Conservation (phyloP, 2,888 invertebrate genomes). For the Cotesia congregata region DNA sequence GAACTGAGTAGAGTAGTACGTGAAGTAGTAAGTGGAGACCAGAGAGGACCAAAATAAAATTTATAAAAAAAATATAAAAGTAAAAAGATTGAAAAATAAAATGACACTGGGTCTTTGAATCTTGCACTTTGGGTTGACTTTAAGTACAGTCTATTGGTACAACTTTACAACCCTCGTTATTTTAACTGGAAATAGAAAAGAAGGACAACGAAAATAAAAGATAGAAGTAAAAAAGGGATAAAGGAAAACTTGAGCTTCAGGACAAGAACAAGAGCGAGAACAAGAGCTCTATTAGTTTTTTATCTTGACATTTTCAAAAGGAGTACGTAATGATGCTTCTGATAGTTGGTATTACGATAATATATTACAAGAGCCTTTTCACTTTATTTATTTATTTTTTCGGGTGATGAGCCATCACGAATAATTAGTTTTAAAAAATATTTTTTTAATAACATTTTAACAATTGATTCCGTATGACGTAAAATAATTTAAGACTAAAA, state of each 20-base stretch:
- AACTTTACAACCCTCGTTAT: slow-evolving; percentile 16
- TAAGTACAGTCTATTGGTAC: slow-evolving; percentile 4
- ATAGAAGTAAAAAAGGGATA: background rate
- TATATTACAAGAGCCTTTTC: background rate
- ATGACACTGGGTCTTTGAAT: slow-evolving; percentile 17
- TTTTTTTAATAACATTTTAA: too few species aligned
- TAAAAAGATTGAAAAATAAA: slow-evolving; percentile 2
- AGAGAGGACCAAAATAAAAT: slow-evolving; percentile 8
- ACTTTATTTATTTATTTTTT: background rate
- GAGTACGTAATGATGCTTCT: slow-evolving; percentile 26
- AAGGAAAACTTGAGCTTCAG: background rate
- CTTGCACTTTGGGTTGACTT: slow-evolving; percentile 6
- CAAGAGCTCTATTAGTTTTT: background rate
- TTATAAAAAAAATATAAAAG: slow-evolving; percentile 9
- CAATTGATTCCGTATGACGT: too few species aligned
- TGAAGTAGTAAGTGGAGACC: slow-evolving; percentile 11
- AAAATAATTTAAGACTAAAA: too few species aligned
- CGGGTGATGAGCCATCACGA: background rate
- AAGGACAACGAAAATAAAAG: background rate
- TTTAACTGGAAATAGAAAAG: background rate
- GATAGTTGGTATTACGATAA: background rate
- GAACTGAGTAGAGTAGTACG: background rate
- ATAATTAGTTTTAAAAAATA: too few species aligned
- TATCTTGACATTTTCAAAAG: slow-evolving; percentile 21
- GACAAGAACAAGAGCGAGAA: background rate